phyloP scores from a whole-genome alignment of 1,140 invertebrate genomes.

The Drosophila pruinosa region DNA sequence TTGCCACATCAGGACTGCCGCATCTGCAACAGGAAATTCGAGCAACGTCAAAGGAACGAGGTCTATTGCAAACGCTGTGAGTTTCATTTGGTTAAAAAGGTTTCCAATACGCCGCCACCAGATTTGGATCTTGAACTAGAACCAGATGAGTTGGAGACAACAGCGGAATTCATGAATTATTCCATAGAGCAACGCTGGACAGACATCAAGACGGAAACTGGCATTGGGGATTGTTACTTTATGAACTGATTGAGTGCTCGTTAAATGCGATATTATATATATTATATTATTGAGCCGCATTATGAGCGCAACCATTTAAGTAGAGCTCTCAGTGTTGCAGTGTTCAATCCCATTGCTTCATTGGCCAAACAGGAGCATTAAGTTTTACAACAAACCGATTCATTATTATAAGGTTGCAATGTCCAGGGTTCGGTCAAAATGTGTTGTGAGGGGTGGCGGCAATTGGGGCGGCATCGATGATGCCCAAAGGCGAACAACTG shows the following conservation, averaged over 20 bases:
- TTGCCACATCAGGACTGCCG: conserved; percentile 15
- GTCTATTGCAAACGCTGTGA: conserved; percentile 50
- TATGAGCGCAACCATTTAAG: background rate
- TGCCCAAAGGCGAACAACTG: conserved; percentile 7
- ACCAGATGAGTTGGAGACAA: background rate
- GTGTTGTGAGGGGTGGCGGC: background rate
- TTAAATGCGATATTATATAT: background rate
- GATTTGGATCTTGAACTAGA: background rate
- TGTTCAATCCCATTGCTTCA: background rate
- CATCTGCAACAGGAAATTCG: conserved; percentile 41
- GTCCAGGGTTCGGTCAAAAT: background rate
- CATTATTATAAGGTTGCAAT: conserved; percentile 33
- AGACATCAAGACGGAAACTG: conserved; percentile 27
- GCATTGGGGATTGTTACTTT: conserved; percentile 14
- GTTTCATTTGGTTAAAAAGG: conserved; percentile 34
- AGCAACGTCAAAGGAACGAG: conserved; percentile 14
- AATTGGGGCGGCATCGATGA: conserved; percentile 23
- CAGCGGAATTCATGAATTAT: background rate
- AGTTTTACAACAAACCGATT: conserved; percentile 27
- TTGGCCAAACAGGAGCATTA: conserved; percentile 19
- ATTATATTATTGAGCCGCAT: conserved; percentile 6
- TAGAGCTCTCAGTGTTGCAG: background rate
- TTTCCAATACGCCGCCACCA: background rate
- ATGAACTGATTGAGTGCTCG: background rate
- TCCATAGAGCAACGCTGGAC: conserved; percentile 35